Conservation (phyloP, 2,888 invertebrate genomes). For the Hipparchia sbordonii region DNA sequence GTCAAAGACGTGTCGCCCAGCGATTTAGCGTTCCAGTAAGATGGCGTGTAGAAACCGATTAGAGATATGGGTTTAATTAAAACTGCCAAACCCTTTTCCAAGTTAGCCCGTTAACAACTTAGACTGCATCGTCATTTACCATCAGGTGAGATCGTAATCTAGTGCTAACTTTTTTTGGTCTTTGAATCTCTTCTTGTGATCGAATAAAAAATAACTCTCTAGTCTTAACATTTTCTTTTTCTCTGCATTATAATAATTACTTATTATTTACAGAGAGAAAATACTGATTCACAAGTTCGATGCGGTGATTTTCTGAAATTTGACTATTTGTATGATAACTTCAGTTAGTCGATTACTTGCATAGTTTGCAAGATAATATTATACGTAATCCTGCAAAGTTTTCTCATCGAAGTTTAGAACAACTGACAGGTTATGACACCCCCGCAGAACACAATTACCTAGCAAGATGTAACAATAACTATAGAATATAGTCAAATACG, state of each 20-base stretch:
- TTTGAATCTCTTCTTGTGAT: too few relatives aligned
- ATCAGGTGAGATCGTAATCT: too few relatives aligned
- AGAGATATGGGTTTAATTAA: too few relatives aligned
- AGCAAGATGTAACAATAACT: conserved; percentile 25
- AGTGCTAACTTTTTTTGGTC: too few relatives aligned
- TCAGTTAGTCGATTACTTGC: conserved; percentile 27
- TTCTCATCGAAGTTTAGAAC: conserved; percentile 69
- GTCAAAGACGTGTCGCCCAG: too few relatives aligned
- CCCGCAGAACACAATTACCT: conserved; percentile 36
- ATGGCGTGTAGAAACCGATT: too few relatives aligned
- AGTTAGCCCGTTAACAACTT: too few relatives aligned
- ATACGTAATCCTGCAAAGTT: conserved; percentile 54
- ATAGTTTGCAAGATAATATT: conserved; percentile 34
- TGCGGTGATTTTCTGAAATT: conserved; percentile 21
- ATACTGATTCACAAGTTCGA: background rate
- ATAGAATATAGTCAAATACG: conserved; percentile 1
- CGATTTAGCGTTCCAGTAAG: too few relatives aligned
- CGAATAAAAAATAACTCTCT: too few relatives aligned
- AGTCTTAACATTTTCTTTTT: too few relatives aligned
- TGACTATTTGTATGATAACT: conserved; percentile 22
- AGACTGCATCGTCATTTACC: too few relatives aligned
- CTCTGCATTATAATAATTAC: background rate
- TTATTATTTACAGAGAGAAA: background rate
- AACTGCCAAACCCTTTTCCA: too few relatives aligned
- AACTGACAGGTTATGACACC: conserved; percentile 40